Evolutionary conservation across 2,113 vertebrate genomes (phyloP).

Genomic region (Aepyceros melampus): DNA sequence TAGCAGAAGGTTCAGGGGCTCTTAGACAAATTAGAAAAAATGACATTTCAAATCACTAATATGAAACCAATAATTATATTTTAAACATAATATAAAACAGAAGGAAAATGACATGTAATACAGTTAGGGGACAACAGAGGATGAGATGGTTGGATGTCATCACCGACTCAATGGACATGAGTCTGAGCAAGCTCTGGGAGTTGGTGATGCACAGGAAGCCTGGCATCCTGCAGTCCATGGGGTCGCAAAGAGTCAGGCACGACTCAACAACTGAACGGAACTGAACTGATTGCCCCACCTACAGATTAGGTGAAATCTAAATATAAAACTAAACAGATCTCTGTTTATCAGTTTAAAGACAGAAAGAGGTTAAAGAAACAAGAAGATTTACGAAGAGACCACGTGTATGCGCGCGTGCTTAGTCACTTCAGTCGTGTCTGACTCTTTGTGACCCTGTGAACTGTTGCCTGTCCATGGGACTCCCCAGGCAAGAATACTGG

Average conservation of each 20-base stretch:
- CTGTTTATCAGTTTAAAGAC: background rate
- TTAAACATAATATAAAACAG: background rate
- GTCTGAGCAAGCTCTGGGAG: background rate
- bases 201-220: background rate
- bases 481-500: background rate
- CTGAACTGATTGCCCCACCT: background rate
- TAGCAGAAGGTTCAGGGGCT: background rate
- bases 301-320: background rate
- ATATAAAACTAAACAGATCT: background rate
- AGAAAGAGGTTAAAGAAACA: background rate
- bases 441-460: background rate
- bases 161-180: background rate
- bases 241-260: rapidly evolving
- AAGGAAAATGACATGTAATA: background rate
- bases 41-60: background rate
- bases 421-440: background rate
- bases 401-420: background rate
- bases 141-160: background rate
- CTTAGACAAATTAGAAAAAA: background rate
- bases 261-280: background rate
- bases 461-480: background rate
- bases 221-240: background rate
- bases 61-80: background rate
- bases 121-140: background rate
- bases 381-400: background rate